Evolutionary conservation across 2,113 vertebrate genomes (phyloP).

Genomic region (Ictalurus punctatus): DNA sequence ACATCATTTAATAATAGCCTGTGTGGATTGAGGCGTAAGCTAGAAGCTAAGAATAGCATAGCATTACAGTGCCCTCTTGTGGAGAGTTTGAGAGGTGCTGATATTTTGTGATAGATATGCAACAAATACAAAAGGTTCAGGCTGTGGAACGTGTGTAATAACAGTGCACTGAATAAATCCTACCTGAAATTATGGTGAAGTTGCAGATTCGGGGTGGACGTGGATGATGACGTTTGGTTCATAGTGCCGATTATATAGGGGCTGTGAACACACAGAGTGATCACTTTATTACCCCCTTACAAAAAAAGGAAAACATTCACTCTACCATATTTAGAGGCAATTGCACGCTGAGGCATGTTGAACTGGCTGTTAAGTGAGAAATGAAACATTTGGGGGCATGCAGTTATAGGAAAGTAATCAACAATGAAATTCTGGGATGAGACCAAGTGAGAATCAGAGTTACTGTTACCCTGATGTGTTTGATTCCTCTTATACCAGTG

Average conservation of each 20-base stretch:
- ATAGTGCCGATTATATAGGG: slow-evolving; percentile 98
- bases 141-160: background rate
- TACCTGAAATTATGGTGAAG: slow-evolving; percentile 99
- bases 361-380: background rate
- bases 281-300: background rate
- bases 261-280: slow-evolving; percentile 61
- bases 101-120: background rate
- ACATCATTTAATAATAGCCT: background rate
- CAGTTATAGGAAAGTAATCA: background rate
- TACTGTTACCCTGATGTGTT: background rate
- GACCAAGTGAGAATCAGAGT: background rate
- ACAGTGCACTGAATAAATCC: background rate
- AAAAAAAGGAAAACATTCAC: background rate
- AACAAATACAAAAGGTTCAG: background rate
- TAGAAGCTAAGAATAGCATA: background rate
- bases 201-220: slow-evolving; percentile 92
- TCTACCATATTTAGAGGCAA: background rate
- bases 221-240: slow-evolving; percentile 95
- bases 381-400: background rate
- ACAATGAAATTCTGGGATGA: background rate
- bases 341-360: no score
- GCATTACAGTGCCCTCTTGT: background rate
- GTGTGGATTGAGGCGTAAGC: no score
- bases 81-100: background rate
- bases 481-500: background rate